Evolutionary conservation across 2,888 invertebrate genomes (phyloP).

Genomic region (Drosophila pseudotakahashii): DNA sequence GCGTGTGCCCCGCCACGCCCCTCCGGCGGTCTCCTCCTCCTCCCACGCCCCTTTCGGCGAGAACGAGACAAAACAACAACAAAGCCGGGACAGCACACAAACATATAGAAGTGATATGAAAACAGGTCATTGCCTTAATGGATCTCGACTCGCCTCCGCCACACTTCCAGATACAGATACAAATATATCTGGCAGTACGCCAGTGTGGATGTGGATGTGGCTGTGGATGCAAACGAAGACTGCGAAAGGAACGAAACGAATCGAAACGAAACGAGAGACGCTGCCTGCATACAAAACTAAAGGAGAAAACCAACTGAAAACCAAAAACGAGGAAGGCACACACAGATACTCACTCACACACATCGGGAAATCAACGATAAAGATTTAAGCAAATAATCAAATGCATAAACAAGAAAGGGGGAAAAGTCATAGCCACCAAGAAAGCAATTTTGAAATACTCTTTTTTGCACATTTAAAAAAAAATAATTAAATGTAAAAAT

Average conservation of each 20-base stretch:
- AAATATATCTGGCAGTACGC: constrained; percentile 17
- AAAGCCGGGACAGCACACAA: constrained; percentile 38
- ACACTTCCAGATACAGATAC: constrained; percentile 42
- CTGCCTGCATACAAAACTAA: constrained; percentile 65
- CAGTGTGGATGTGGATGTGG: constrained; percentile 35
- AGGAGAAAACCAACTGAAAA: constrained; percentile 7
- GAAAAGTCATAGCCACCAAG: neutral
- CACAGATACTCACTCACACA: constrained; percentile 17
- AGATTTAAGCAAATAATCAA: constrained; percentile 80
- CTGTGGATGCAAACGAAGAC: constrained; percentile 65
- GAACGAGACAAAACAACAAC: constrained; percentile 81
- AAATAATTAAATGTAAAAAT: neutral
- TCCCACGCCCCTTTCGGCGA: constrained; percentile 54
- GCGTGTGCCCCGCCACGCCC: constrained; percentile 62
- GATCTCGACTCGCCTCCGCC: constrained; percentile 60
- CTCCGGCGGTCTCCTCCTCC: constrained; percentile 20
- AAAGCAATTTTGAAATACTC: constrained; percentile 30
- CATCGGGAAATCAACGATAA: constrained; percentile 72
- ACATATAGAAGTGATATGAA: constrained; percentile 74
- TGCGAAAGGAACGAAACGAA: constrained; percentile 46
- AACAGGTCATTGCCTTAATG: constrained; percentile 83
- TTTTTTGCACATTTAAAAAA: neutral
- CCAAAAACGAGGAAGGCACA: constrained; percentile 29
- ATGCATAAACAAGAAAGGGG: constrained; percentile 66
- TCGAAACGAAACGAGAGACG: constrained; percentile 51